These are phyloP conservation scores for Seira musarum DNA, from an alignment of 2,888 invertebrate species.

Conservation along the genomic window DNA sequence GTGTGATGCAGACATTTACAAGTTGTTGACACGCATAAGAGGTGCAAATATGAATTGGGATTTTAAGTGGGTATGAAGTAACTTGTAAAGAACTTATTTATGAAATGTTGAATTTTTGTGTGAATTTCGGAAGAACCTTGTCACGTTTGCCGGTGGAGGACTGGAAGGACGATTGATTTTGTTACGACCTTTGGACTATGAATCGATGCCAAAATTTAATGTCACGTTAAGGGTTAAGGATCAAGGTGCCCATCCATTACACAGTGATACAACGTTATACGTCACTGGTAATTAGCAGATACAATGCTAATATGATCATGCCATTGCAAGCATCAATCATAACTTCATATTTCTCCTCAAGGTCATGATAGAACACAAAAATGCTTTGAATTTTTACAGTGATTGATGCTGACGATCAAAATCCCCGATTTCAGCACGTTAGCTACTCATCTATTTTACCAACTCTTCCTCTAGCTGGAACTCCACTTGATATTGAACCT, in stretches of 20 bases:
- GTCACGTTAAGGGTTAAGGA: conserved; percentile 74
- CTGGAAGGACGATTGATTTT: conserved; percentile 88
- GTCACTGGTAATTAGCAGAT: too few species aligned
- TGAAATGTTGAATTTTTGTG: too few species aligned
- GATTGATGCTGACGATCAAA: conserved; percentile 66
- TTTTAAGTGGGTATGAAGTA: too few species aligned
- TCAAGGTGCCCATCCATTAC: conserved; percentile 85
- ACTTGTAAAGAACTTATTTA: too few species aligned
- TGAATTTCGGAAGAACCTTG: conserved; percentile 78
- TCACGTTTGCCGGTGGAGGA: conserved; percentile 85
- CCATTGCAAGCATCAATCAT: too few species aligned
- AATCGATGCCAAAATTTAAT: conserved; percentile 75
- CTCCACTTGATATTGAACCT: conserved; percentile 80
- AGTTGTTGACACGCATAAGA: too few species aligned
- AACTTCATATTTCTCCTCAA: too few species aligned
- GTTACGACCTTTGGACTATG: conserved; percentile 86
- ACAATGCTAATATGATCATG: too few species aligned
- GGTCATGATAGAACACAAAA: too few species aligned
- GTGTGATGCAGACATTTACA: too few species aligned
- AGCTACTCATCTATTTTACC: conserved; percentile 67
- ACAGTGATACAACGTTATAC: conserved; percentile 82
- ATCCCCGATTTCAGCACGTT: conserved; percentile 68
- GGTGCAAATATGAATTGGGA: too few species aligned
- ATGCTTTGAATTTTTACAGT: too few species aligned
- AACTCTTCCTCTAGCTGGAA: conserved; percentile 72